Base-by-base conservation (phyloP, 2,888 invertebrate genomes). In the Augiades crinisus region DNA sequence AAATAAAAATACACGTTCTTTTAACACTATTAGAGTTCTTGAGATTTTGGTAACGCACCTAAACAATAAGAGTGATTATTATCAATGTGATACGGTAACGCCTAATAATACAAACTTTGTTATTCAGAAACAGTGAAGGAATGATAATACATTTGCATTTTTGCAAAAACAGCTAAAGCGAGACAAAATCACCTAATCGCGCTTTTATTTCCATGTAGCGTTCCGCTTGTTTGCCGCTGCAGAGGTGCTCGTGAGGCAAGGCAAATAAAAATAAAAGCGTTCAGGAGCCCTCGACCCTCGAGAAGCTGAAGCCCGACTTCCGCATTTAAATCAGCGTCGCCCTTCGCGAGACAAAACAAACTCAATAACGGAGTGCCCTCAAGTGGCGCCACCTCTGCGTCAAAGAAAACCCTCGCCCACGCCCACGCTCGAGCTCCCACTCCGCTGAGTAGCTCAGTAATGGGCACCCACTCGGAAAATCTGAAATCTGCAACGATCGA, bases 331-430 rank as follows among this genome's bases (percentile, higher is more conserved):
- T 75, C 59, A 67, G n/a, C 44, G 22, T 19, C 63, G 62, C 67
- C 66, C 70, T 63, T 59, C 60, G 62, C 66, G 67, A 67, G 65
- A 60, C 75, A 72, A 69, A 74, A 73, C 77, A 75, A 78, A 81
- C 78, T 72, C 67, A 75, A 74, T 74, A 72, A 73, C 62, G 58
- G 43, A 45, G 45, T 22, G 45, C 22, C 38, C 34, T 43, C 50
- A 64, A 67, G 64, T 62, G 45, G 64, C 57, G 64, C 67, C 62
- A 64, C 30, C 44, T 21, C 34, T 14, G 34, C 30, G 10, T 27
- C 21, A 13, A 19, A 12, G 21, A 13, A 34, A 27, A 36, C 43
- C 44, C 44, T 38, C 49, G 51, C 36, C 36, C 49, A 49, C 36
- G 52, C 47, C 47, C 13, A 46, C 38, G 36, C 38, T n/a, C 14